phyloP scores from a whole-genome alignment of 2,113 vertebrate species.

The Grus americana region DNA sequence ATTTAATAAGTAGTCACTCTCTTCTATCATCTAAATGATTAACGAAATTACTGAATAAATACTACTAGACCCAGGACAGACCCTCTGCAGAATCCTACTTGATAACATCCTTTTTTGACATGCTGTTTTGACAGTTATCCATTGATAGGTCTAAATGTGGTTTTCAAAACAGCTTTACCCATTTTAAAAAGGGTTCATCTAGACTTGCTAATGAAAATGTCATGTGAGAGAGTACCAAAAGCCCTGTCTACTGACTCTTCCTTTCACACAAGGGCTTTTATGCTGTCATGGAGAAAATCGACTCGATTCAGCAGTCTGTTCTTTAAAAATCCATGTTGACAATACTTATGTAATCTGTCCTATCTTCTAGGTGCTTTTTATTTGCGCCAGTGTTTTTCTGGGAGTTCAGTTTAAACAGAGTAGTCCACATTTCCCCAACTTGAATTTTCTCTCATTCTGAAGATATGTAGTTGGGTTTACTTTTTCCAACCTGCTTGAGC shows the following conservation, averaged over 20 bases:
- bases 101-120: background rate
- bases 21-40: background rate
- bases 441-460: background rate
- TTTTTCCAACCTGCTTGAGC: background rate
- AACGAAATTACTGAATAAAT: background rate
- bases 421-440: background rate
- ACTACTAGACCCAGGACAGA: background rate
- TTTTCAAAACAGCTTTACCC: background rate
- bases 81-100: background rate
- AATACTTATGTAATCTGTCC: background rate
- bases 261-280: background rate
- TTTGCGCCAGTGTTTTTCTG: background rate
- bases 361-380: background rate
- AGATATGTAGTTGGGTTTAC: background rate
- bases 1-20: background rate
- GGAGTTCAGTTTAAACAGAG: background rate
- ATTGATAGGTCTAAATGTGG: background rate
- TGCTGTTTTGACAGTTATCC: background rate
- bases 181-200: background rate
- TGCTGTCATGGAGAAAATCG: background rate
- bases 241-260: background rate
- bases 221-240: background rate
- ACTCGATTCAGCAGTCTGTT: background rate
- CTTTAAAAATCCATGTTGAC: background rate
- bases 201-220: background rate